Evolutionary conservation across 2,888 invertebrate genomes (phyloP), one percentile per base, ranked within the genome.

Genomic region (Cephus runcator): DNA sequence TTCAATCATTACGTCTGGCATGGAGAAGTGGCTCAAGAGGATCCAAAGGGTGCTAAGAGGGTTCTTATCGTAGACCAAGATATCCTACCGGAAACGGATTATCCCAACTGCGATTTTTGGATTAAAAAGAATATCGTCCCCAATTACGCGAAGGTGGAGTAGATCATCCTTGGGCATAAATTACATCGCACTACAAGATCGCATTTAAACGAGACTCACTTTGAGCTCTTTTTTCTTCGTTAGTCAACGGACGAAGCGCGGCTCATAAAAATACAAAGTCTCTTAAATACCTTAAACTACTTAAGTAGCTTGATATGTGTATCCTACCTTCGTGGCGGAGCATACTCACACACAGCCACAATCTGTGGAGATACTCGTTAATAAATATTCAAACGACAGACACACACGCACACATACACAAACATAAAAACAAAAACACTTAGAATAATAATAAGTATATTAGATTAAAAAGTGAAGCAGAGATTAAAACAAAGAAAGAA

Each of bases 1-100:
- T 97, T 97, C 91, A 97, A 96, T 91, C 94, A 96, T 86, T 97
- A 94, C 86, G 96, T 97, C 1, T 94, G 95, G 93, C 94, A 95
- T 83, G 97, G 96, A n/a, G 94, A 93, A 82, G 92, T 96, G 78
- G 92, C 94, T 15, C 94, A 94, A n/a, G 93, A 94, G 11, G 94
- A 94, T 78, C 91, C 93, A 56, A 92, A 93, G 12, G 87, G 83
- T 15, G 91, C 90, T 4, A 91, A 92, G 73, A 92, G 93, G 81
- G 93, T 96, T 30, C 92, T 96, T 69, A 93, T 95, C 34, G 94
- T 97, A 1, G 96, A 93, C 0, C 96, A 96, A 89, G 96, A 96
- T 89, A 93, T 94, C 23, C 92, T 95, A 11, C 93, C 95, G 0
- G 93, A 94, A 76, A 93, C 92, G 31, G 95, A 94, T 69, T 94